A percentile compares a stretch with the other conserved stretches of the same genome.
Evolutionary conservation across 2,888 invertebrate species (phyloP).

Genomic region (Merodon equestris): DNA sequence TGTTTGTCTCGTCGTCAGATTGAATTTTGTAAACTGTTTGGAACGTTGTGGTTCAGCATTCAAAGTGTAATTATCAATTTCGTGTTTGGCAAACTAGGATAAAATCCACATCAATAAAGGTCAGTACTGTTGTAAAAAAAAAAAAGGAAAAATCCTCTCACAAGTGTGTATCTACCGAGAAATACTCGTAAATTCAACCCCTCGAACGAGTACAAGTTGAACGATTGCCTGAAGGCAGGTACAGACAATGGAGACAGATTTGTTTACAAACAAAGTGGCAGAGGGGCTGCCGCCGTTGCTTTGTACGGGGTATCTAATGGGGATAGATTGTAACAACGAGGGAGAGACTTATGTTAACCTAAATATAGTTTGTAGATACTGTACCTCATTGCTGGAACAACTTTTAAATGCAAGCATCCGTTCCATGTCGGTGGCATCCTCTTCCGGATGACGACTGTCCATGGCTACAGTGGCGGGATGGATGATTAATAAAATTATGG

Average conservation of each 20-base stretch:
- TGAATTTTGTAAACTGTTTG: conserved; percentile 54
- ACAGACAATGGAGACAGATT: conserved; percentile 45
- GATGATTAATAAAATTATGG: conserved; percentile 53
- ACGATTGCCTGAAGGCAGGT: conserved; percentile 8
- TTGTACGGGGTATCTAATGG: conserved; percentile 27
- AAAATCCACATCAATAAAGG: conserved; percentile 8
- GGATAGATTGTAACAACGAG: neutral
- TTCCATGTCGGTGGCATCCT: conserved; percentile 33
- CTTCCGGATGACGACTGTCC: conserved; percentile 43
- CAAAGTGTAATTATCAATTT: conserved; percentile 10
- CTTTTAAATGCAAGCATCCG: conserved; percentile 38
- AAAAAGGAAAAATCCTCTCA: neutral
- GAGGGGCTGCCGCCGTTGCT: conserved; percentile 1
- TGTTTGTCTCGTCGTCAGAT: conserved; percentile 16
- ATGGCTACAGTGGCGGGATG: conserved; percentile 51
- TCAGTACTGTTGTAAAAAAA: conserved; percentile 3
- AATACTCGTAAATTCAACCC: conserved; percentile 3
- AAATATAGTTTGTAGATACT: conserved; percentile 23
- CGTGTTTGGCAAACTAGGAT: too few species aligned
- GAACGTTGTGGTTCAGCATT: conserved; percentile 56
- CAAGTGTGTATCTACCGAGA: conserved; percentile 27
- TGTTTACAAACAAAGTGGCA: conserved; percentile 61
- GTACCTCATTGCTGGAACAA: conserved; percentile 5
- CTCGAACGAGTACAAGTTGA: conserved; percentile 32
- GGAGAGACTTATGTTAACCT: conserved; percentile 34